phyloP scores from a whole-genome alignment of 2,888 invertebrate genomes.

The Trichopria drosophilae region DNA sequence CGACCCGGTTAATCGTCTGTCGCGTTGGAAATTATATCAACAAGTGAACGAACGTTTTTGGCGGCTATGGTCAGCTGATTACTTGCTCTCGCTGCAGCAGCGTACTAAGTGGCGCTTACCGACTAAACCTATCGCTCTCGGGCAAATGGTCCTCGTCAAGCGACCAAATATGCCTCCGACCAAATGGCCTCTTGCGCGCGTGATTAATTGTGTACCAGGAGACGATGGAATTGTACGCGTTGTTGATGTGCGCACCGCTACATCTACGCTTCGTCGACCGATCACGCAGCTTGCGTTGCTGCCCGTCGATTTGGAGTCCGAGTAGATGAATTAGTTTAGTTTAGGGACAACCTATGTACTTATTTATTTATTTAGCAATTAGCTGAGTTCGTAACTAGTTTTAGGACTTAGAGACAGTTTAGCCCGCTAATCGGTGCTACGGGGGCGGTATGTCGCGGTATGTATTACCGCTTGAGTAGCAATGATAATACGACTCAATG shows the following conservation, averaged over 20 bases:
- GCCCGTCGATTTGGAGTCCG: too few species aligned
- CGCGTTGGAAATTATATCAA: constrained; percentile 29
- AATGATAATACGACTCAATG: too few species aligned
- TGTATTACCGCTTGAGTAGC: too few species aligned
- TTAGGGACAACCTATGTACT: too few species aligned
- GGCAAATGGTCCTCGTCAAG: constrained; percentile 34
- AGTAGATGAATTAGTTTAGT: too few species aligned
- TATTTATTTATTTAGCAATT: too few species aligned
- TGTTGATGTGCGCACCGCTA: constrained; percentile 28
- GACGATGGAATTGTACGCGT: constrained; percentile 31
- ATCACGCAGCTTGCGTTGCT: neutral
- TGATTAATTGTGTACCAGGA: constrained; percentile 33
- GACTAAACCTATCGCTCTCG: constrained; percentile 6
- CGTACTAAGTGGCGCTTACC: constrained; percentile 27
- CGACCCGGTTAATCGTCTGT: constrained; percentile 19
- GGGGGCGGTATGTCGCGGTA: too few species aligned
- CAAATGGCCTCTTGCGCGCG: constrained; percentile 33
- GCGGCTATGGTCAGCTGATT: constrained; percentile 32
- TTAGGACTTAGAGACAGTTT: too few species aligned
- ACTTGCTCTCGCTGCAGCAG: constrained; percentile 32
- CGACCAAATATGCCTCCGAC: constrained; percentile 26
- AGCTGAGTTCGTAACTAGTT: too few species aligned
- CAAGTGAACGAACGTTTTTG: constrained; percentile 28
- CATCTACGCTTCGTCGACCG: neutral
- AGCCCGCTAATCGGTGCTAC: too few species aligned